Percentiles rank a stretch among this genome's conserved stretches.
Evolutionary conservation across 2,888 invertebrate species (phyloP).

Genomic region (Platycnemis pennipes): DNA sequence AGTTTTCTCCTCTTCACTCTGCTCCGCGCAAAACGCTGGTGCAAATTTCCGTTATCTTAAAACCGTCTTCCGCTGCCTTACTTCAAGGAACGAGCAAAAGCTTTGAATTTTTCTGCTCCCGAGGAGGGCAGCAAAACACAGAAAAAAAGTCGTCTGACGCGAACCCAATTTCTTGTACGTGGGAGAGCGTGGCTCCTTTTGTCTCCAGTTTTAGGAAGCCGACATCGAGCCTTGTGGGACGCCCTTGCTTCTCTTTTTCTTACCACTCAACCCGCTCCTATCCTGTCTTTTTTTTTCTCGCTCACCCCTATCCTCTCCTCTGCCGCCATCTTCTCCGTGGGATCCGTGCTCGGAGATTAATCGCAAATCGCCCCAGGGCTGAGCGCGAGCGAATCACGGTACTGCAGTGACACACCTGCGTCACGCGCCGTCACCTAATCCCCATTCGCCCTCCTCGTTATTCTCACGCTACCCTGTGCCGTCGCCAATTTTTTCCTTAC

Average conservation of each 20-base stretch:
- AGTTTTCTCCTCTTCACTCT: background rate
- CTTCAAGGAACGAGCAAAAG: background rate
- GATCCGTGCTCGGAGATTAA: constrained; percentile 52
- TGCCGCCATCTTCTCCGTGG: background rate
- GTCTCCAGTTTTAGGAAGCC: constrained; percentile 43
- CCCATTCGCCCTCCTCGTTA: background rate
- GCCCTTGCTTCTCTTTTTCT: background rate
- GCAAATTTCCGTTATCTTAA: constrained; percentile 31
- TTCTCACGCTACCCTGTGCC: background rate
- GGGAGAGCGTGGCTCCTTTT: constrained; percentile 47
- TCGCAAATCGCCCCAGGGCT: constrained; percentile 48
- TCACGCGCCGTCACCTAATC: constrained; percentile 54
- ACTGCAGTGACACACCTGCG: constrained; percentile 67
- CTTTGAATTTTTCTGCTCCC: background rate
- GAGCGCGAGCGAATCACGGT: constrained; percentile 61
- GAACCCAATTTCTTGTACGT: constrained; percentile 52
- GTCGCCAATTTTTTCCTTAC: background rate
- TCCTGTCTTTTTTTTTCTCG: background rate
- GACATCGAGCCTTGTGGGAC: background rate
- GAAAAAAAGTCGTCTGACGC: background rate
- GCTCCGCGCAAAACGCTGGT: background rate
- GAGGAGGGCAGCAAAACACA: background rate
- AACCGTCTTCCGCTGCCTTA: background rate
- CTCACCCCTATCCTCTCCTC: background rate
- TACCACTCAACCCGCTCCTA: background rate